Evolutionary conservation across 2,888 invertebrate genomes (phyloP), one percentile per base, ranked within the genome.

Genomic region (Morpho deidamia): DNA sequence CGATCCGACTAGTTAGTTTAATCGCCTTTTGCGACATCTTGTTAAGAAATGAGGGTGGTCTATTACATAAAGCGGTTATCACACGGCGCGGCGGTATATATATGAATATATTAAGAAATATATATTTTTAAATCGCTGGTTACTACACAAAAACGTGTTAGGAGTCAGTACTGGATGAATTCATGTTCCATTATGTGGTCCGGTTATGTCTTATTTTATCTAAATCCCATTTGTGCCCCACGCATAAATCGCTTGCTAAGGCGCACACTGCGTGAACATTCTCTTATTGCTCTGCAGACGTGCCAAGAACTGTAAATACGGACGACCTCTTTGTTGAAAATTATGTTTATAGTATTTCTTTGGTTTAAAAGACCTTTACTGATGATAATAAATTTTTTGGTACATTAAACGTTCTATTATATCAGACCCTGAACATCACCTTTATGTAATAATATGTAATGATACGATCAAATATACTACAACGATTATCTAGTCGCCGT

Each of bases 161-260:
- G 41, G 46, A 46, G 41, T 52, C 23, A 33, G 33, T 44, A 42
- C 40, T 43, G 51, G 44, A 47, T 47, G 46, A 47, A 53, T 50
- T 50, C 51, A 43, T 39, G 44, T 44, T 44, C 44, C 42, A 46
- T 52, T 52, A 52, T 52, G 43, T 11, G 50, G 75, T 71, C 74
- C 74, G 72, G 76, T 77, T 72, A 74, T 72, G 69, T 78, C 77
- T 79, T 84, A 83, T 84, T 80, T 84, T 83, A 83, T 82, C 85
- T 81, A 83, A 87, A 85, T 85, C 85, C 83, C 83, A 84, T 84
- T 81, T 83, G 83, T 86, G 84, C 82, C 79, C 81, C 82, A 70
- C 76, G 82, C 83, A 86, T 88, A 88, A 88, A 88, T 88, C 82
- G 82, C 72, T 67, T 56, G 69, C 80, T 83, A 83, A 84, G 77